These are phyloP conservation scores for Argya squamiceps DNA, from an alignment of 2,797 vertebrate genomes.

Conservation along the genomic window DNA sequence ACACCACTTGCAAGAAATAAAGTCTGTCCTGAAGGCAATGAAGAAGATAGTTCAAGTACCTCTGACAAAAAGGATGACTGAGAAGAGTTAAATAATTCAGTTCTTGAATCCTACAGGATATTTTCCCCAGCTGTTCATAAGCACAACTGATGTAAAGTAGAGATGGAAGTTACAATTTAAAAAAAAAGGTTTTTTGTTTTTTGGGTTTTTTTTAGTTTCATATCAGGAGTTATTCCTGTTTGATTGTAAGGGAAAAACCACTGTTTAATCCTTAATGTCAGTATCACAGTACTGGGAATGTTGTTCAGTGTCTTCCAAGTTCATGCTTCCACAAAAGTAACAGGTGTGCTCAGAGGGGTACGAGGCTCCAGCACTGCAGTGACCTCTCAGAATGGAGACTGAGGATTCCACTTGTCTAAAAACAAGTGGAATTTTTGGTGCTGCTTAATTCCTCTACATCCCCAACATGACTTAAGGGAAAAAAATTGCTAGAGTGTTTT, in stretches of 20 bases:
- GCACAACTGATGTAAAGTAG: neutral
- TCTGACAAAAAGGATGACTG: conserved; percentile 96
- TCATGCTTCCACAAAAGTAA: neutral
- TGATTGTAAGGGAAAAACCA: neutral
- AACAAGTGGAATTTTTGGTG: neutral
- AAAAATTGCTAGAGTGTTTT: neutral
- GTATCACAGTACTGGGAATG: neutral
- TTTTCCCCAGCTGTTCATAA: neutral
- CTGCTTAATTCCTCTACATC: neutral
- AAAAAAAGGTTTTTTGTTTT: neutral
- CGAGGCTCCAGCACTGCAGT: neutral
- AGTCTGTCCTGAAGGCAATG: conserved; percentile 41
- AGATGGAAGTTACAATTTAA: neutral
- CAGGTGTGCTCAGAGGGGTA: neutral
- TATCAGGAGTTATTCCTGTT: neutral
- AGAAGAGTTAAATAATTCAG: conserved; percentile 25
- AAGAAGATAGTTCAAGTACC: conserved; percentile 74
- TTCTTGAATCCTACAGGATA: neutral
- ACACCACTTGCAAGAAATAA: conserved; percentile 39
- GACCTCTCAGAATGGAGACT: neutral
- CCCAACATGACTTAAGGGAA: neutral
- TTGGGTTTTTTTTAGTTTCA: neutral
- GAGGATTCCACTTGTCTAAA: neutral
- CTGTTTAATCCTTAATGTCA: neutral
- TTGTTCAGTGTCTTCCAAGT: neutral